A percentile compares a stretch with the other conserved stretches of the same genome.
These are phyloP conservation scores for Thryonomys swinderianus DNA, from an alignment of 2,113 vertebrate species.

Conservation along the genomic window DNA sequence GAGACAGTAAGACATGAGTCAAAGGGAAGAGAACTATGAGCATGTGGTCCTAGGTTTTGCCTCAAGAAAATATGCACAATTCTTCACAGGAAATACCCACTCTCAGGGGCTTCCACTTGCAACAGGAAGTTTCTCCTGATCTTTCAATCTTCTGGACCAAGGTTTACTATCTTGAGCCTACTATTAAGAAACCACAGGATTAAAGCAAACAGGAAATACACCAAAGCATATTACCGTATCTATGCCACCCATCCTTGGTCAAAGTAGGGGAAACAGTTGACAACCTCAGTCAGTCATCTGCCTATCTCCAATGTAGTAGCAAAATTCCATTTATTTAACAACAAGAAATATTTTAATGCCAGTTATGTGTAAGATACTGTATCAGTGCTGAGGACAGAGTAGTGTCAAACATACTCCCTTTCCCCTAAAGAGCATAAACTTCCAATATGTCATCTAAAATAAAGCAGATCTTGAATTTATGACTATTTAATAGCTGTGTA, in stretches of 20 bases:
- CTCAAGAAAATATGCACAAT: constrained; percentile 22
- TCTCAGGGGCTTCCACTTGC: background rate
- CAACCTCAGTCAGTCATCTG: constrained; percentile 53
- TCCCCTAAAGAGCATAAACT: background rate
- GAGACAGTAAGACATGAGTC: background rate
- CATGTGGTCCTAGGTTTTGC: background rate
- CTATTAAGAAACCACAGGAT: constrained; percentile 20
- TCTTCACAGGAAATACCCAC: background rate
- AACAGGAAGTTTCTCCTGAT: background rate
- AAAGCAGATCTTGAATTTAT: background rate
- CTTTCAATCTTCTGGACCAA: constrained; percentile 39
- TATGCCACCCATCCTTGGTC: constrained; percentile 43
- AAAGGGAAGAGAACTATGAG: background rate
- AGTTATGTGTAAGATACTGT: constrained; percentile 20
- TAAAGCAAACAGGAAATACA: constrained; percentile 58
- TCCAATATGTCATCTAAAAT: background rate
- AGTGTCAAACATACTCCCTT: background rate
- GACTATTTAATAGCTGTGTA: background rate
- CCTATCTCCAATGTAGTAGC: background rate
- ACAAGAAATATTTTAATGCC: constrained; percentile 61
- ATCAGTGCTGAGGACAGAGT: background rate
- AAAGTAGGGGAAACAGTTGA: constrained; percentile 42
- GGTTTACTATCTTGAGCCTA: constrained; percentile 23
- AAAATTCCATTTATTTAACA: constrained; percentile 62
- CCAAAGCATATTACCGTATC: constrained; percentile 55